Evolutionary conservation across 2,888 invertebrate genomes (phyloP), one percentile per base, ranked within the genome.

Genomic region (Platycheirus albimanus): DNA sequence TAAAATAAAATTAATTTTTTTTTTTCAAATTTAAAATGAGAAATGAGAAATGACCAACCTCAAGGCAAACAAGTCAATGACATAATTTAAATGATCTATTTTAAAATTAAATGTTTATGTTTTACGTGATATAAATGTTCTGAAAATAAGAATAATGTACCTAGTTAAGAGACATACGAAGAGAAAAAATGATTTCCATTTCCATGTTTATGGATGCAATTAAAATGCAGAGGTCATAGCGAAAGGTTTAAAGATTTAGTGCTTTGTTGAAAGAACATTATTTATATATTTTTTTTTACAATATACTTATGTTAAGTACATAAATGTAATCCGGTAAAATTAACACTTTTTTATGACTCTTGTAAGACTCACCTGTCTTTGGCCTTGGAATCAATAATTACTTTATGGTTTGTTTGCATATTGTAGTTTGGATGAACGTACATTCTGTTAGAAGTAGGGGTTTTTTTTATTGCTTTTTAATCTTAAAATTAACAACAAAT

Each of bases 31-130:
- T 43, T n/a, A n/a, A n/a, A n/a, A n/a, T n/a, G n/a, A n/a, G n/a
- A n/a, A n/a, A n/a, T n/a, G n/a, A n/a, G n/a, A 36, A 64, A 64
- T 64, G 64, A 64, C 72, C 64, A 74, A 54, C 54, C 47, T 54
- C 72, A 74, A 64, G 64, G 72, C 45, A 33, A 72, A 20, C 72
- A n/a, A 54, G 63, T 64, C 63, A 72, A 38, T 72, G 63, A 45
- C 63, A 72, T 61, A 51, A n/a, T n/a, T n/a, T n/a, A 52, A 33
- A 24, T 54, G 36, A 36, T 33, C 33, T 54, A 54, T 54, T 54
- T 54, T 54, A 17, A 36, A 30, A n/a, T 28, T 52, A 24, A 24
- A 24, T 24, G 6, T 24, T 33, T 33, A 33, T 33, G 30, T 4
- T 33, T 33, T 4, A 3, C 24, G 5, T 4, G 24, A 33, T 33